phyloP scores from a whole-genome alignment of 2,113 vertebrate genomes.

The Willisornis vidua region DNA sequence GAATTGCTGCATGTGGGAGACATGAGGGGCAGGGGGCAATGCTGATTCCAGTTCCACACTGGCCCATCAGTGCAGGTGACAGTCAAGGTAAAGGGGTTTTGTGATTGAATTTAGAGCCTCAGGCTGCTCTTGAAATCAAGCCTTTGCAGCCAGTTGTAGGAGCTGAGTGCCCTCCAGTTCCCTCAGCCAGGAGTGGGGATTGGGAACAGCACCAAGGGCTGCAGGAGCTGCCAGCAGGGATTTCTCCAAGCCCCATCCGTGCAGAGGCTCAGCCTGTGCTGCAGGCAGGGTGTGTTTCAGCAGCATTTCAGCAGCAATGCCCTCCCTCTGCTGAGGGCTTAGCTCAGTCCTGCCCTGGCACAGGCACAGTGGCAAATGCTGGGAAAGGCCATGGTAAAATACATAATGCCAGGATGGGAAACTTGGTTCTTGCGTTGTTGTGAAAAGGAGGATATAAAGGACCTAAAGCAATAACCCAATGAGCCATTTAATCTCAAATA shows the following conservation, averaged over 20 bases:
- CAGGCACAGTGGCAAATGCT: neutral
- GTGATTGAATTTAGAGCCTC: neutral
- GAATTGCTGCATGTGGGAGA: neutral
- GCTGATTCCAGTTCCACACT: neutral
- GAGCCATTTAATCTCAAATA: neutral
- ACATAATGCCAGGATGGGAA: neutral
- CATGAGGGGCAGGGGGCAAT: neutral
- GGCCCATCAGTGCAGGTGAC: neutral
- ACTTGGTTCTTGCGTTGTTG: rapidly evolving
- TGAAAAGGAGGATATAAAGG: neutral
- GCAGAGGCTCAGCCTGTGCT: neutral
- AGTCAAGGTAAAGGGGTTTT: neutral
- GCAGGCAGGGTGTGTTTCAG: neutral
- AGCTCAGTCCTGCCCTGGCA: neutral
- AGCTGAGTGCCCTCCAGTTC: neutral
- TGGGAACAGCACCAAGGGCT: neutral
- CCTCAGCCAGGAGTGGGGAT: neutral
- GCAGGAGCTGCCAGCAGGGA: neutral
- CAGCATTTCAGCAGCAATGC: neutral
- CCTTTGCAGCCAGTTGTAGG: neutral
- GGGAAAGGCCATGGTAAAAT: neutral
- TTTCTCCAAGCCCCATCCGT: neutral
- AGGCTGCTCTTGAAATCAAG: neutral
- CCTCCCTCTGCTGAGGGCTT: neutral
- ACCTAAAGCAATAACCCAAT: neutral